These are phyloP conservation scores for Xestia c-nigrum DNA, from an alignment of 2,888 invertebrate genomes.

Conservation along the genomic window DNA sequence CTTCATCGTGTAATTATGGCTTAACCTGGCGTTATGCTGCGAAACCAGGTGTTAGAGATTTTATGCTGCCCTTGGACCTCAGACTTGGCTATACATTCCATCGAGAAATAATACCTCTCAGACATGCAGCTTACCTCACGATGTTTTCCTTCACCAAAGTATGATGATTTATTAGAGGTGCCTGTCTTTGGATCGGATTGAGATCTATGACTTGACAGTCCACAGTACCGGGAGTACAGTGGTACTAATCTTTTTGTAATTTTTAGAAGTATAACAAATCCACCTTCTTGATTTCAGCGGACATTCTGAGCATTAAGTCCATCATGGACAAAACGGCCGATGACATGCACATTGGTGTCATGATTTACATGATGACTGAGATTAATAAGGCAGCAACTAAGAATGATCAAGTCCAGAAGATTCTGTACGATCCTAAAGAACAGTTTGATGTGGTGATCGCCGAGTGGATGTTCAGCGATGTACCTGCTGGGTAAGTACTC, in stretches of 20 bases:
- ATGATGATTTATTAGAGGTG: too few relatives aligned
- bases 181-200: too few relatives aligned
- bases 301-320: constrained; percentile 21
- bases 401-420: constrained; percentile 63
- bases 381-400: constrained; percentile 54
- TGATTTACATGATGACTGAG: constrained; percentile 43
- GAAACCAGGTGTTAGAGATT: too few relatives aligned
- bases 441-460: constrained; percentile 74
- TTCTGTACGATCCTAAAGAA: constrained; percentile 70
- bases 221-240: not conserved
- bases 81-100: too few relatives aligned
- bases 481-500: constrained; percentile 70
- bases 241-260: not conserved
- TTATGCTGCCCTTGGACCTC: too few relatives aligned
- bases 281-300: constrained; percentile 32
- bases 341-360: not conserved
- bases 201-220: not conserved
- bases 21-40: too few relatives aligned
- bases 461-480: constrained; percentile 75
- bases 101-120: too few relatives aligned
- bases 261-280: not conserved
- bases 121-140: too few relatives aligned
- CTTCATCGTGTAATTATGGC: not conserved
- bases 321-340: constrained; percentile 21
- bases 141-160: too few relatives aligned